Evolutionary conservation across 2,113 vertebrate genomes (phyloP), one percentile per base, ranked within the genome.

Genomic region (Mormyrus iriodes): DNA sequence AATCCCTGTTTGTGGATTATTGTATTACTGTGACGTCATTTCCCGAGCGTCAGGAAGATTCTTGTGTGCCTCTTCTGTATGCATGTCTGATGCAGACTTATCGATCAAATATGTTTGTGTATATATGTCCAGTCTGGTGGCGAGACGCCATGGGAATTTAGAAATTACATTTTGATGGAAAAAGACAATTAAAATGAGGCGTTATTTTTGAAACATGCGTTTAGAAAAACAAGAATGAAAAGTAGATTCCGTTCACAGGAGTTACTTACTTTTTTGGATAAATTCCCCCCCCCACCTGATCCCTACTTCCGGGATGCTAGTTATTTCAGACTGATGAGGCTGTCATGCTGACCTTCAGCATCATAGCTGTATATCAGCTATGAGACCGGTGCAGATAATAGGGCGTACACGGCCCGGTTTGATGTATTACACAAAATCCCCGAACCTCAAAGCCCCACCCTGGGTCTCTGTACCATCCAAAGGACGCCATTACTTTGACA

Each of bases 291-390:
- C 4, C 53, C 1, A 21, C 21, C 58, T n/a, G n/a, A 24, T 19
- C n/a, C 24, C 24, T 24, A 52, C 27, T 31, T 52, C 27, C 4
- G 2, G 24, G 31, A 86, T 3, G 17, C 49, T 12, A 17, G 24
- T 87, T 87, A 87, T 87, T 87, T 87, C 53, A 87, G 55, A 87
- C 52, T 61, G 86, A 87, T 87, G 86, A 87, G 65, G 86, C 53
- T 87, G 86, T 87, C 86, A 46, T 7, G 39, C 52, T 61, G 86
- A 87, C 86, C 86, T 87, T 87, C 53, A 58, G 31, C 24, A n/a
- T 65, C 55, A 24, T 44, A 46, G 53, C 35, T 87, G 86, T 87
- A 65, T 61, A 87, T 87, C 86, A 65, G 52, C 55, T 87, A 55
- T 87, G 86, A 87, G 31, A 44, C 86, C 86, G 65, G 35, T 21